phyloP scores from a whole-genome alignment of 2,113 vertebrate genomes.

The human (Homo sapiens) region DNA sequence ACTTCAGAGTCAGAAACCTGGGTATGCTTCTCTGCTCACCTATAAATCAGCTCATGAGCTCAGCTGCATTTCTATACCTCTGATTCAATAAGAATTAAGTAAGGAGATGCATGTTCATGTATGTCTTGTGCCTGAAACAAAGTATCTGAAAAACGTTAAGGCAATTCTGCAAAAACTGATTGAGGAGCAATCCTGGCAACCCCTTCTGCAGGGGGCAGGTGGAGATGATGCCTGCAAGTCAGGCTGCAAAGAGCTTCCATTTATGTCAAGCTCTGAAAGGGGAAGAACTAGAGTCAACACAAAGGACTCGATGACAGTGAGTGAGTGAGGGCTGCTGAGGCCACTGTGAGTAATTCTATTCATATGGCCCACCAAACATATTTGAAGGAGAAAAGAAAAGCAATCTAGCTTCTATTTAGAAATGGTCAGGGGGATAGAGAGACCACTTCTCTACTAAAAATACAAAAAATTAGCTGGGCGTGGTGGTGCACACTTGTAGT shows the following conservation, averaged over 20 bases:
- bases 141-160: not conserved
- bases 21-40: not conserved
- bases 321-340: no score
- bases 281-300: accelerated
- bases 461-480: no score
- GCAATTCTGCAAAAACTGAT: not conserved
- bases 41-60: accelerated
- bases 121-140: not conserved
- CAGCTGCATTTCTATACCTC: no score
- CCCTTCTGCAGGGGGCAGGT: not conserved
- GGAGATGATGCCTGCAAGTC: accelerated
- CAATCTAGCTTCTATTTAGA: not conserved
- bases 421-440: not conserved
- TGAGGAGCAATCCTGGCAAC: no score
- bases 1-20: not conserved
- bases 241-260: not conserved
- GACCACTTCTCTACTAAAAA: no score
- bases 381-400: not conserved
- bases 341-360: no score
- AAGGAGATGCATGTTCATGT: no score
- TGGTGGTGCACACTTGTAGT: no score
- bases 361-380: no score
- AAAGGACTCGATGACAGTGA: not conserved
- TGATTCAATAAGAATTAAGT: not conserved
- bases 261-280: not conserved